Evolutionary conservation across 2,888 invertebrate genomes (phyloP).

Genomic region (Proisotoma minuta): DNA sequence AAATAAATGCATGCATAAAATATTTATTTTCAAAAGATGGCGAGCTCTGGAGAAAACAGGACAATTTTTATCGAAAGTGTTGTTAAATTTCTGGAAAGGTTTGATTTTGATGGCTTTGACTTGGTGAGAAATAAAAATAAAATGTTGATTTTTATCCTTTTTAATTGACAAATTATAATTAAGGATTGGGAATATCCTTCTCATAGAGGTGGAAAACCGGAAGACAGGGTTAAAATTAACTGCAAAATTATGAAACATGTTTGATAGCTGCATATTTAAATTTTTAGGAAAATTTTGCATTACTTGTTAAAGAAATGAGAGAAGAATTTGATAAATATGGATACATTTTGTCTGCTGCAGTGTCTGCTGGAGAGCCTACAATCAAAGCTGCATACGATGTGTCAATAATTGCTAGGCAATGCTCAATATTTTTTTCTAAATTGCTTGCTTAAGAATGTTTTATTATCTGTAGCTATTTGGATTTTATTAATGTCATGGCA

Average conservation of each 20-base stretch:
- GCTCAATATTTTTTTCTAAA: too few relatives aligned
- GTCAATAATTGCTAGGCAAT: conserved; percentile 56
- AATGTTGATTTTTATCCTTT: too few relatives aligned
- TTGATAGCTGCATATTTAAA: neutral
- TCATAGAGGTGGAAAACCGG: neutral
- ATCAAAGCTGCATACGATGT: conserved; percentile 58
- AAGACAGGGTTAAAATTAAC: neutral
- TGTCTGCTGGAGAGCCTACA: conserved; percentile 53
- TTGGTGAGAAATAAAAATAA: too few relatives aligned
- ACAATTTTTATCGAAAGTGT: neutral
- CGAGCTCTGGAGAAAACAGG: neutral
- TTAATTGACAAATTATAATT: too few relatives aligned
- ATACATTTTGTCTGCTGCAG: conserved; percentile 58
- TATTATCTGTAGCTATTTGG: conserved; percentile 58
- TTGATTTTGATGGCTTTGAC: neutral
- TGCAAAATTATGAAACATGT: neutral
- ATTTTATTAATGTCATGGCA: conserved; percentile 67
- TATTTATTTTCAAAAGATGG: neutral
- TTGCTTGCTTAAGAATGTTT: too few relatives aligned
- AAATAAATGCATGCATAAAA: neutral
- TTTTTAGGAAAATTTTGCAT: conserved; percentile 54
- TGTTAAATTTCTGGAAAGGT: neutral
- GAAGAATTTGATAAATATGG: conserved; percentile 54
- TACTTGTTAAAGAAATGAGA: conserved; percentile 58
- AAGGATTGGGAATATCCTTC: conserved; percentile 1